Base-by-base conservation (phyloP, 2,797 vertebrate species). In the Lithobates sylvaticus region DNA sequence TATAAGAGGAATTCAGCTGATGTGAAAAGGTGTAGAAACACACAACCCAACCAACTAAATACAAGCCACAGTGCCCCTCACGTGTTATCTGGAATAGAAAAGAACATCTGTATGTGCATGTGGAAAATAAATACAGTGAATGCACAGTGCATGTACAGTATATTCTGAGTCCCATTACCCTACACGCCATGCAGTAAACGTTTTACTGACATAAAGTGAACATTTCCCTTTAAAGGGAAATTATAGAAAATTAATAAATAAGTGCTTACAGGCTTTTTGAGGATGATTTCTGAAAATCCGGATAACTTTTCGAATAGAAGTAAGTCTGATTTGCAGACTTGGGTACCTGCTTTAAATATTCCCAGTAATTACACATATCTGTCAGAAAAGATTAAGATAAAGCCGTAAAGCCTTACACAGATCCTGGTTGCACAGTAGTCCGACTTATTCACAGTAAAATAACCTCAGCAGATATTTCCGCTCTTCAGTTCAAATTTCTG, bases 361-460 rank as follows among this genome's bases (percentile, higher is more conserved):
- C 44, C 23, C 10, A 47, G 78, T 76, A 76, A 86, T 86, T 81
- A 81, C 72, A 81, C 42, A 26, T 74, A 81, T 81, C 78, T 76
- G 84, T 76, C 78, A 76, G 15, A 61, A 65, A 32, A 61, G 84
- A 86, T 86, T 86, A 81, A 42, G 10, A 64, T 32, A 70, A 73
- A 70, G 80, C 70, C 64, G 34, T 23, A 44, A 61, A 72, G 70
- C 70, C 58, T 85, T 85, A 85, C 84, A 80, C 12, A 42, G 70
- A 70, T 81, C 50, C 68, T 54, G 71, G 61, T 61, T 68, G 29
- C 18, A 16, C 44, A 70, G 42, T 21, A 15, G 58, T 75, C 26
- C 36, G 85, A 86, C 85, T 86, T 79, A 82, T 70, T 47, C 54
- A 36, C 21, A 71, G 65, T 47, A 76, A 50, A 82, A 34, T 73